Percentiles rank a stretch among this genome's conserved stretches.
Conservation (phyloP, 2,113 vertebrate species). For the Fukomys damarensis region DNA sequence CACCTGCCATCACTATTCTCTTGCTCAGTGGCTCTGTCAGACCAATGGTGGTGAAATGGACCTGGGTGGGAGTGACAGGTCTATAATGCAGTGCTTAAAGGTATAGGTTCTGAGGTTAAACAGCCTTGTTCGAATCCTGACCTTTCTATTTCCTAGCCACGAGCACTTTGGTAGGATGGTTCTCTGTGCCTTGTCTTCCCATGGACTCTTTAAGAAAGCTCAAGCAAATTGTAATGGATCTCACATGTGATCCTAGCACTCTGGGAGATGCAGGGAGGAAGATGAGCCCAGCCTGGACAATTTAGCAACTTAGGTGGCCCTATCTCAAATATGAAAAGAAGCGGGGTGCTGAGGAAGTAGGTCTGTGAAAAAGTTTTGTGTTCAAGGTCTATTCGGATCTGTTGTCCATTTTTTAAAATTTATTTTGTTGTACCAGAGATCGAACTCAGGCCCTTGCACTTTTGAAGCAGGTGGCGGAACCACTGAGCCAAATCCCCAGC, state of each 20-base stretch:
- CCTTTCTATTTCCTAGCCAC: constrained; percentile 1
- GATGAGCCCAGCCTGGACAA: not conserved
- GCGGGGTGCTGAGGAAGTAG: not conserved
- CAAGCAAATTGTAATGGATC: not conserved
- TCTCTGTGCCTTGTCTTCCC: constrained; percentile 33
- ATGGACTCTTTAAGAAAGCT: not conserved
- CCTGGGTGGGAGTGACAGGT: not conserved
- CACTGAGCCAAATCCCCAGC: no score
- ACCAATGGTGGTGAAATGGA: not conserved
- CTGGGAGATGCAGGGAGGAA: not conserved
- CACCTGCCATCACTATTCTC: not conserved
- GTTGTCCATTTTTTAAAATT: not conserved
- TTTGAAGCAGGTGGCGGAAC: no score
- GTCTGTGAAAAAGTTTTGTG: not conserved
- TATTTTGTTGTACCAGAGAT: no score
- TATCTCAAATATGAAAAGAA: not conserved
- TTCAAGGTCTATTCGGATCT: not conserved
- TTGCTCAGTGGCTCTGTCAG: not conserved
- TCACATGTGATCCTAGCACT: not conserved
- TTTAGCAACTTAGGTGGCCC: not conserved
- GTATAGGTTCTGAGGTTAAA: not conserved
- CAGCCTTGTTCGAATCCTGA: not conserved
- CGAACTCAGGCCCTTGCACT: no score
- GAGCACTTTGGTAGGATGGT: not conserved
- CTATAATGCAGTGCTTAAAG: not conserved